phyloP scores from a whole-genome alignment of 2,113 vertebrate genomes.

The Panurus biarmicus region DNA sequence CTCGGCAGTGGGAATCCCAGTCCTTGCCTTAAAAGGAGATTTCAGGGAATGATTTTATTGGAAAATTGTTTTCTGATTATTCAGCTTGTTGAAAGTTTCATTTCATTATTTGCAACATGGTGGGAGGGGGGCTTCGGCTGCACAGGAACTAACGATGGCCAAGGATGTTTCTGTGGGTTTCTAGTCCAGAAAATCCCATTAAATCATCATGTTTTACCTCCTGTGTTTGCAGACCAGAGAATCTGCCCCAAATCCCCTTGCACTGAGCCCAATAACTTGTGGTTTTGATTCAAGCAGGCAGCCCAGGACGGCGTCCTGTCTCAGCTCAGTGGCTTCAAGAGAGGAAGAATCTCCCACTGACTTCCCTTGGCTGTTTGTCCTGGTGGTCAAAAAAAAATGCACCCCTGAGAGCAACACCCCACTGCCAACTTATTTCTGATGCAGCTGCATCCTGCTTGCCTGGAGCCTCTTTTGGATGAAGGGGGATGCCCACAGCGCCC shows the following conservation, averaged over 20 bases:
- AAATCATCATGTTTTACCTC: not conserved
- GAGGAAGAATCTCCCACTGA: not conserved
- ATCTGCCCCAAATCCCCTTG: not conserved
- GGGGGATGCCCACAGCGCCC: fast-evolving
- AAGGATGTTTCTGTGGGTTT: not conserved
- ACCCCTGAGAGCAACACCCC: not conserved
- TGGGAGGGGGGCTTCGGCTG: not conserved
- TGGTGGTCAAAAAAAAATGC: not conserved
- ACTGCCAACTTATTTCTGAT: not conserved
- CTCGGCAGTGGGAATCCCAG: conserved; percentile 29
- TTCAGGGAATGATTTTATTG: conserved; percentile 31
- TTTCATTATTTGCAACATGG: not conserved
- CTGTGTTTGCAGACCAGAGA: not conserved
- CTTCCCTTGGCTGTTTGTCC: not conserved
- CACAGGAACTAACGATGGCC: not conserved
- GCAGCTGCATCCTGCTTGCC: not conserved
- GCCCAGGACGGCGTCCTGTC: not conserved
- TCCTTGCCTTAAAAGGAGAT: conserved; percentile 61
- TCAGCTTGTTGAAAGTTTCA: conserved; percentile 39
- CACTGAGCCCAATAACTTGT: not conserved
- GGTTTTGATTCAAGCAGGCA: not conserved
- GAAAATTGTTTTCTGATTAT: conserved; percentile 61
- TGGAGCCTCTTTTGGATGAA: not conserved
- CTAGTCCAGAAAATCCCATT: not conserved
- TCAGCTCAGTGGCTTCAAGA: not conserved